Percentiles rank a stretch among this genome's conserved stretches.
These are phyloP conservation scores for Sigmodon hispidus DNA, from an alignment of 2,113 vertebrate species.

Conservation along the genomic window DNA sequence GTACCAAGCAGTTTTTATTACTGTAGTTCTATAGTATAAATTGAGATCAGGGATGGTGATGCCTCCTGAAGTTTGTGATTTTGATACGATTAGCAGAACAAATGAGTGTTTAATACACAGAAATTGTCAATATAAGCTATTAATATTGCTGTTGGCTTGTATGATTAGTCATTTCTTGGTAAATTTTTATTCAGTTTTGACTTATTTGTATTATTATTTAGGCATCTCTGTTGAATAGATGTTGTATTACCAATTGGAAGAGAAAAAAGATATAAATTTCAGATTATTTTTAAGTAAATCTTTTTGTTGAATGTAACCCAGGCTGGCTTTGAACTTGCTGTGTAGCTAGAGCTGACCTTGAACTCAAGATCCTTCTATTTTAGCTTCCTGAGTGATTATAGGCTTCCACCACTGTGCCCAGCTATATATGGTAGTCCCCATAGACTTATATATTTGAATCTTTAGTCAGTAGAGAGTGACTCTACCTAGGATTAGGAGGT, in stretches of 20 bases:
- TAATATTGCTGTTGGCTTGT: neutral
- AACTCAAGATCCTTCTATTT: neutral
- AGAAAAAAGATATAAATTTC: neutral
- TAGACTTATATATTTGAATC: neutral
- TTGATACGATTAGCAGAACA: neutral
- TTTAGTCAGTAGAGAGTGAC: neutral
- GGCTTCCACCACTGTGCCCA: too few species aligned
- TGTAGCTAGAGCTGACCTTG: neutral
- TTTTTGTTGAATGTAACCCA: neutral
- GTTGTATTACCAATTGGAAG: neutral
- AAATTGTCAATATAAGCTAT: neutral
- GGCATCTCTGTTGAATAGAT: neutral
- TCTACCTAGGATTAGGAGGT: neutral
- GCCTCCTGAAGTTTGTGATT: too few species aligned
- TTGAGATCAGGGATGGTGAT: too few species aligned
- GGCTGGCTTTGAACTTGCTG: neutral
- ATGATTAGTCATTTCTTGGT: constrained; percentile 11
- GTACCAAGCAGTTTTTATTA: too few species aligned
- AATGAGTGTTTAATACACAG: neutral
- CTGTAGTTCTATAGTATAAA: too few species aligned
- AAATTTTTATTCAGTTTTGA: constrained; percentile 16
- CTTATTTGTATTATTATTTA: constrained; percentile 30
- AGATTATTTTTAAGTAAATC: constrained; percentile 53
- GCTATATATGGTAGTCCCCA: neutral
- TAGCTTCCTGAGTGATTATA: neutral